Conservation (phyloP, 2,888 invertebrate genomes). For the Octonoba sinensis region DNA sequence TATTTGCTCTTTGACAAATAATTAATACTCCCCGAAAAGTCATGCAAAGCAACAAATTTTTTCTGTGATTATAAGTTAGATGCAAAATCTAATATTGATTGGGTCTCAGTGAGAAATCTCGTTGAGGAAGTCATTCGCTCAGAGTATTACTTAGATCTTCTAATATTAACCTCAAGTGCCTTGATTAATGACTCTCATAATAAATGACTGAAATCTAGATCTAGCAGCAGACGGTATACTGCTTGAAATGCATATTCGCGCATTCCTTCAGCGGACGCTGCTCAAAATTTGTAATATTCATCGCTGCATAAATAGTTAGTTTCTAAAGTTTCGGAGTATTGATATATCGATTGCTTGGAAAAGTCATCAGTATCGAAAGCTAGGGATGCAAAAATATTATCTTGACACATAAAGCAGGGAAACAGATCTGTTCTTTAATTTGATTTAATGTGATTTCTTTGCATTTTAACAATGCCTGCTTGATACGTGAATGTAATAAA, state of each 20-base stretch:
- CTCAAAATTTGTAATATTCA: not conserved
- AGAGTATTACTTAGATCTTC: constrained; percentile 21
- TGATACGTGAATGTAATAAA: no score
- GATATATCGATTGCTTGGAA: no score
- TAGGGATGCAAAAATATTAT: no score
- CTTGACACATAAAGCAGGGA: no score
- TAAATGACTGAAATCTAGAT: constrained; percentile 54
- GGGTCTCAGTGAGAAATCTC: constrained; percentile 32
- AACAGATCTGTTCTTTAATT: no score
- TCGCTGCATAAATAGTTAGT: not conserved
- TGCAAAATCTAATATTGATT: constrained; percentile 45
- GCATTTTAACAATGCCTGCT: no score
- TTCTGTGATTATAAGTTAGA: constrained; percentile 13
- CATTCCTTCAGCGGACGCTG: constrained; percentile 4
- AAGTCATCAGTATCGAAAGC: no score
- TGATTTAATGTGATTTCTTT: no score
- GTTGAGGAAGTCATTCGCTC: constrained; percentile 32
- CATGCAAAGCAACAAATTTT: constrained; percentile 28
- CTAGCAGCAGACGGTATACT: constrained; percentile 29
- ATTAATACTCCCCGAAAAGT: constrained; percentile 34
- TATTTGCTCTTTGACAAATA: constrained; percentile 45
- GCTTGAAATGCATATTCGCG: constrained; percentile 33
- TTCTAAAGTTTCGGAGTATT: not conserved
- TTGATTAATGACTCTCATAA: constrained; percentile 47
- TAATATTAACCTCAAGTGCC: constrained; percentile 43